Evolutionary conservation across 2,797 vertebrate genomes (phyloP), one percentile per base, ranked within the genome.

Genomic region (Craterocephalus amniculus): DNA sequence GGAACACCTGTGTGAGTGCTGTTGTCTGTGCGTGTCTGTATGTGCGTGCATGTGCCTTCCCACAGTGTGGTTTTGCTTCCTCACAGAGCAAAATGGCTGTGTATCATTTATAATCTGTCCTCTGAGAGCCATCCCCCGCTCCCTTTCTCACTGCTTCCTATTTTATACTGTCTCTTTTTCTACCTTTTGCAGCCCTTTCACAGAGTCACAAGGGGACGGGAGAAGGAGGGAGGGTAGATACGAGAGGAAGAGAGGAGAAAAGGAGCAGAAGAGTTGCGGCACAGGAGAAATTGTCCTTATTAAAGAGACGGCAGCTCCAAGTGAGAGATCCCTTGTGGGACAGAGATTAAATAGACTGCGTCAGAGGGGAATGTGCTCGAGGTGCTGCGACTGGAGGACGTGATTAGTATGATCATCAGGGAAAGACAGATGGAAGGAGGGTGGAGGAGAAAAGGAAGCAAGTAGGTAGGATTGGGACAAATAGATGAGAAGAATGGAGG

Each of bases 281-380:
- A 81, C 85, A 80, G 85, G 86, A 92, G 79, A 90, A 91, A 91
- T 71, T 90, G 93, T 93, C 92, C 94, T 94, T 94, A 92, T 93
- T 95, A 93, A 90, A 91, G 90, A 92, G 85, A 91, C 69, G 82
- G 84, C 72, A 78, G 83, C 88, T 88, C 84, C 85, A 87, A 91
- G 89, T 82, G 87, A 90, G 89, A 89, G 88, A 94, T 92, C 92
- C 92, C 93, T 91, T 83, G 83, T 85, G 94, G 90, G 88, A 90
- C 74, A 56, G 76, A 91, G 91, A 93, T 93, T 93, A 94, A 94
- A 94, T 93, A 92, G 93, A 91, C 88, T 91, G 88, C 85, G 81
- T 94, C 91, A 92, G 83, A 89, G 81, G 90, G 92, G 93, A 91
- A 81, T 61, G 79, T 64, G 70, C 79, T 81, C 4, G 29, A 63